Percentiles rank a stretch among this genome's conserved stretches.
Conservation (phyloP, 2,888 invertebrate species). For the Junonia oenone region DNA sequence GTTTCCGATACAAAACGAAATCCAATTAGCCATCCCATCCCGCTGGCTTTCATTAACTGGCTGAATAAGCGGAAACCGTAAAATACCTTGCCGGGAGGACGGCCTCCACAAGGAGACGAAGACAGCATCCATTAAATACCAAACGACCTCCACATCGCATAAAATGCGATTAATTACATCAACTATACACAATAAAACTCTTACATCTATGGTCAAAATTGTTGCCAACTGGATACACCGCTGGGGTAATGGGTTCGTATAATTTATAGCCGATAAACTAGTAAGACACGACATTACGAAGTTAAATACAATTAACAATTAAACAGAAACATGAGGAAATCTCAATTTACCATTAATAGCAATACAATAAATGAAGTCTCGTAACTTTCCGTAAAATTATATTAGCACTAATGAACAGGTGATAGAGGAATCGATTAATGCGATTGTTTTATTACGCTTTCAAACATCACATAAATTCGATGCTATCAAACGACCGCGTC, state of each 20-base stretch:
- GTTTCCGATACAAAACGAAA: conserved; percentile 64
- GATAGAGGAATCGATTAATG: background rate
- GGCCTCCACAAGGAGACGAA: conserved; percentile 4
- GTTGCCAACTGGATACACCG: conserved; percentile 8
- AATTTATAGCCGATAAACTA: background rate
- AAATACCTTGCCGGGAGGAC: conserved; percentile 39
- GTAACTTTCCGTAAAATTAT: background rate
- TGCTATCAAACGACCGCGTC: background rate
- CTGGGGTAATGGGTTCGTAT: background rate
- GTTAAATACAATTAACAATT: background rate
- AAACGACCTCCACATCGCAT: conserved; percentile 36
- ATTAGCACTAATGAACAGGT: background rate
- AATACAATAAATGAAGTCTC: background rate
- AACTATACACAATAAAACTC: conserved; percentile 15
- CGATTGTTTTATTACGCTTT: background rate
- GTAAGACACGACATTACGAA: background rate
- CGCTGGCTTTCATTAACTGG: conserved; percentile 57
- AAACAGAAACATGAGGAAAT: background rate
- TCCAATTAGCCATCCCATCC: conserved; percentile 69
- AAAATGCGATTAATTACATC: conserved; percentile 28
- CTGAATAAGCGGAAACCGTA: conserved; percentile 52
- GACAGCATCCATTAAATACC: conserved; percentile 19
- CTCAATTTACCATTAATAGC: background rate
- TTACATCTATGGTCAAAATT: conserved; percentile 13
- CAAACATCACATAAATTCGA: background rate